Base-by-base conservation (phyloP, 1,140 invertebrate species). In the Carcinoscorpius rotundicauda region DNA sequence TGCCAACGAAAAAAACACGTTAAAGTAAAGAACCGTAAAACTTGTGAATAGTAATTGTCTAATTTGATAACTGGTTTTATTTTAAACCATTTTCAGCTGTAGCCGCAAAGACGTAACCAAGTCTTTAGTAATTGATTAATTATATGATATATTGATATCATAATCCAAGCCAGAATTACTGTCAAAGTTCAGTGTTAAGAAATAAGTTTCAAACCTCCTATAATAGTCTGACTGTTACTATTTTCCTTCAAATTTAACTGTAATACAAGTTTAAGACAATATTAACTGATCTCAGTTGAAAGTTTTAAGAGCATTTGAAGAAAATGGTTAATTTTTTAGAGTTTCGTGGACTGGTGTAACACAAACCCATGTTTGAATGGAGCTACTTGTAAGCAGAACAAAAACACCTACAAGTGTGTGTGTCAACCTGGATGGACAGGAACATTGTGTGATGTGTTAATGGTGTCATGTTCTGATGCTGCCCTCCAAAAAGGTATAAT, bases 361-460 rank as follows among this genome's bases (percentile, higher is more conserved):
- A 64, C 66, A 57, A 64, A 64, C 71, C 92, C 92, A 3, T 96
- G 93, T 71, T 76, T 89, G 61, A 95, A 95, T 72, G 88, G 88
- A 55, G 93, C 88, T 5, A 83, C 84, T n/a, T 97, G 94, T 71
- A 82, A 70, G 5, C 91, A 93, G 73, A 79, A 81, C 4, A 86
- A 87, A 48, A 91, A 91, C 55, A 67, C 86, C 61, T 97, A 91
- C 72, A 85, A 85, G 11, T 97, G 95, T 74, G 82, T 85, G 6
- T 97, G 94, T 75, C 84, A 84, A 0, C 83, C 86, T 0, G 93
- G 93, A 0, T 97, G 92, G 93, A 96, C 92, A 1, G 93, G 94
- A 4, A 88, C 89, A 71, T 82, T 93, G 0, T 97, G 93, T 74
- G 93, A 97, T 73, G 90, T 97, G 0, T 88, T 91, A 72, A 94